Percentiles rank a stretch among this genome's conserved stretches.
phyloP scores from a whole-genome alignment of 2,113 vertebrate genomes.

The Peromyscus leucopus region DNA sequence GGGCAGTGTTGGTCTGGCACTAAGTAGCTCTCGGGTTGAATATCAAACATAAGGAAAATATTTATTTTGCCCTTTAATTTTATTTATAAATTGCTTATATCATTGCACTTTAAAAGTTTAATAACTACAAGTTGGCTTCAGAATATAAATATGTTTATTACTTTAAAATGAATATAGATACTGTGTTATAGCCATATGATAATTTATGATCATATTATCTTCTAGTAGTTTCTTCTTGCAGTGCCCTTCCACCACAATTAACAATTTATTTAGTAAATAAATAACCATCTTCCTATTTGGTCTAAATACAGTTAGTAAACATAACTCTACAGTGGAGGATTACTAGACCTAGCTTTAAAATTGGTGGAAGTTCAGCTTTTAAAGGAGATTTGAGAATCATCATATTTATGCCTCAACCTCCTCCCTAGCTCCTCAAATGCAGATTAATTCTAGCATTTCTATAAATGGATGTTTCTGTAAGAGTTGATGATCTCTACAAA shows the following conservation, averaged over 20 bases:
- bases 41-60: constrained; percentile 40
- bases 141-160: constrained; percentile 10
- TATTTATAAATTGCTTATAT: constrained; percentile 62
- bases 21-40: constrained; percentile 32
- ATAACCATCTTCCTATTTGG: constrained; percentile 8
- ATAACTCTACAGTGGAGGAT: not conserved
- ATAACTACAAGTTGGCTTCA: not conserved
- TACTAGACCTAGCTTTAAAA: not conserved
- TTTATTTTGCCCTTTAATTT: constrained; percentile 59
- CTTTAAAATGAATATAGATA: constrained; percentile 39
- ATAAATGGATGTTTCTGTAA: not conserved
- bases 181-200: not conserved
- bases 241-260: constrained; percentile 45
- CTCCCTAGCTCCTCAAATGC: not conserved
- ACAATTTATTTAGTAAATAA: constrained; percentile 59
- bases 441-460: not conserved
- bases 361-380: not conserved
- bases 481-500: not conserved
- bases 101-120: constrained; percentile 61
- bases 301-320: not conserved
- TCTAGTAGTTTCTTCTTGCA: constrained; percentile 33
- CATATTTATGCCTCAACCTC: not conserved
- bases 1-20: not conserved
- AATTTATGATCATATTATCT: constrained; percentile 59
- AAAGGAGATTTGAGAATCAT: not conserved